Evolutionary conservation across 2,797 vertebrate genomes (phyloP), one percentile per base, ranked within the genome.

Genomic region (Salarias fasciatus): DNA sequence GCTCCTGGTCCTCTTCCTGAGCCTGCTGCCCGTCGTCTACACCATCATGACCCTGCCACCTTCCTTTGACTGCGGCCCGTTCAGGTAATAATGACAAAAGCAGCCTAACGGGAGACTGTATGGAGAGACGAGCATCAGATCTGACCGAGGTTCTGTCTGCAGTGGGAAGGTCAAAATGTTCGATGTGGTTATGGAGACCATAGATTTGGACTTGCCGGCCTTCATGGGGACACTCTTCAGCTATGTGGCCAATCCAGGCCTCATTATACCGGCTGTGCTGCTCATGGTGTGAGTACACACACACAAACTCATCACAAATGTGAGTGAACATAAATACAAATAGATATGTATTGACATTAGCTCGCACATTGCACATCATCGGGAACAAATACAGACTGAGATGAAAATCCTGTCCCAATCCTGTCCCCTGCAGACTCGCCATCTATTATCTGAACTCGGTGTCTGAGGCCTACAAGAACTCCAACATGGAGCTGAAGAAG

Each of bases 51-150:
- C 95, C 5, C 88, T 99, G 62, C 95, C 97, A 0, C 98, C 98
- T 1, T 99, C 98, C 5, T 99, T 98, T 48, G 98, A 99, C 87
- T 99, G 98, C 0, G 98, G 98, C 47, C 98, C 97, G 0, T 99
- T 99, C 93, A 99, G 97, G 97, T 99, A 89, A 44, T 33, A 5
- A 2, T 35, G 33, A 6, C 9, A 35, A n/a, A n/a, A n/a, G n/a
- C n/a, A n/a, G n/a, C n/a, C n/a, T n/a, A n/a, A n/a, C n/a, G n/a
- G 24, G 18, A 24, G 18, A 24, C 30, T 40, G 7, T 7, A 40
- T 5, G n/a, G n/a, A n/a, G n/a, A 30, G 18, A 12, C 11, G 1
- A 38, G 6, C 8, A 14, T 28, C 33, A 33, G 33, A 2, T 9
- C 6, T 44, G 15, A 44, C 14, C 30, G 35, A 11, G 13, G 45